phyloP scores from a whole-genome alignment of 2,888 invertebrate genomes.

The Philhelius pedissequus region DNA sequence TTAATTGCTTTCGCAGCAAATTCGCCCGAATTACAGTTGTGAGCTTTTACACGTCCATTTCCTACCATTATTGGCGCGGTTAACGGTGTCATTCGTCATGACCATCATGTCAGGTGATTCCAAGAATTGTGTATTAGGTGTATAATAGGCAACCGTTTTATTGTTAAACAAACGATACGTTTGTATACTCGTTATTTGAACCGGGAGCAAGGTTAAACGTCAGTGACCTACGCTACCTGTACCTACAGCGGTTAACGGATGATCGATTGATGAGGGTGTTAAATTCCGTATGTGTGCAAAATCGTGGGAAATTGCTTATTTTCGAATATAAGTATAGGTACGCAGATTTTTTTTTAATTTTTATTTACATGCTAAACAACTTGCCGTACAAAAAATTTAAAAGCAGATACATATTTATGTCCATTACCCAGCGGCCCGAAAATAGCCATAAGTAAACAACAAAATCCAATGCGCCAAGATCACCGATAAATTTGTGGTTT shows the following conservation, averaged over 20 bases:
- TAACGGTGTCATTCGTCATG: background rate
- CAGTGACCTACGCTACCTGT: conserved; percentile 47
- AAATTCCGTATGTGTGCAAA: conserved; percentile 24
- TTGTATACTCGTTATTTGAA: conserved; percentile 65
- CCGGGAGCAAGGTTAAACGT: conserved; percentile 57
- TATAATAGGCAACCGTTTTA: conserved; percentile 23
- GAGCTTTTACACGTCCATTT: conserved; percentile 39
- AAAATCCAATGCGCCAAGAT: conserved; percentile 51
- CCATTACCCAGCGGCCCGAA: conserved; percentile 23
- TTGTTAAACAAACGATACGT: conserved; percentile 52
- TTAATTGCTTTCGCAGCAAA: conserved; percentile 52
- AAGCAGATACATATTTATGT: conserved; percentile 5
- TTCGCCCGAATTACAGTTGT: conserved; percentile 43
- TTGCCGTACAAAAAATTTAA: background rate
- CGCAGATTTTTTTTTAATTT: background rate
- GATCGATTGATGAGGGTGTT: conserved; percentile 55
- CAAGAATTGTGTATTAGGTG: conserved; percentile 50
- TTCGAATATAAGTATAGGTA: background rate
- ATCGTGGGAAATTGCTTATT: conserved; percentile 49
- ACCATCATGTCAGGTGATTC: conserved; percentile 21
- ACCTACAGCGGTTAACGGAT: conserved; percentile 1
- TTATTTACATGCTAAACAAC: background rate
- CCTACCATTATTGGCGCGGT: background rate
- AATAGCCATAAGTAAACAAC: conserved; percentile 34
- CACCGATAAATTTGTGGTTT: conserved; percentile 45